Evolutionary conservation across 1,140 invertebrate species (phyloP).

Genomic region (Philopotamus ludificatus): DNA sequence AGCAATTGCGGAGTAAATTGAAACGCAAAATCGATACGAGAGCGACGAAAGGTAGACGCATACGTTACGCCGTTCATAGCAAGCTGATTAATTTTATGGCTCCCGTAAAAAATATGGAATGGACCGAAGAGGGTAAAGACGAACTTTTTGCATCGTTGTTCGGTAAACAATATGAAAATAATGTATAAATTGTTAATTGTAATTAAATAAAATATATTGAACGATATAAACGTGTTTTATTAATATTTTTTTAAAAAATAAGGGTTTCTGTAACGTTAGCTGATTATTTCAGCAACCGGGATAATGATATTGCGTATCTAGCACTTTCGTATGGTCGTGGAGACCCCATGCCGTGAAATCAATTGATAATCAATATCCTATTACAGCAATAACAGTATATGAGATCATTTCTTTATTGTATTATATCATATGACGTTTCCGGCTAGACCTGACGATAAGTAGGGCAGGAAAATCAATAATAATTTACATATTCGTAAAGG

Average conservation of each 20-base stretch:
- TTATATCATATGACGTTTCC: too few species aligned
- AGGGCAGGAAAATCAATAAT: too few species aligned
- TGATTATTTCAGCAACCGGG: too few species aligned
- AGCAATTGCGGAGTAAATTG: slow-evolving; percentile 86
- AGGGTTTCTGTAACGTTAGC: too few species aligned
- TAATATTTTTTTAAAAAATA: not conserved
- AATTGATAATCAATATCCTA: slow-evolving; percentile 16
- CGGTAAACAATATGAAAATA: slow-evolving; percentile 62
- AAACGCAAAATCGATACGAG: slow-evolving; percentile 88
- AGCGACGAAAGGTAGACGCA: slow-evolving; percentile 88
- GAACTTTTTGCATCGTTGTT: slow-evolving; percentile 84
- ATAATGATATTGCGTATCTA: too few species aligned
- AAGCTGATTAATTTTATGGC: slow-evolving; percentile 95
- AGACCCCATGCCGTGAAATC: not conserved
- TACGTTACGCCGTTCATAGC: slow-evolving; percentile 87
- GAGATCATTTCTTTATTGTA: slow-evolving; percentile 8
- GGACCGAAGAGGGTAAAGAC: slow-evolving; percentile 75
- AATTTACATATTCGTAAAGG: too few species aligned
- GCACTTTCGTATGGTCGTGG: too few species aligned
- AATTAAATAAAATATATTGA: too few species aligned
- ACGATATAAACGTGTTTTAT: not conserved
- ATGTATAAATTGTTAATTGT: slow-evolving; percentile 5
- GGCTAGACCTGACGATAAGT: too few species aligned
- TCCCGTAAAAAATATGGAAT: slow-evolving; percentile 66
- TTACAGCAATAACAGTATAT: slow-evolving; percentile 10